Evolutionary conservation across 2,113 vertebrate species (phyloP), one percentile per base, ranked within the genome.

Genomic region (Pangasianodon gigas): DNA sequence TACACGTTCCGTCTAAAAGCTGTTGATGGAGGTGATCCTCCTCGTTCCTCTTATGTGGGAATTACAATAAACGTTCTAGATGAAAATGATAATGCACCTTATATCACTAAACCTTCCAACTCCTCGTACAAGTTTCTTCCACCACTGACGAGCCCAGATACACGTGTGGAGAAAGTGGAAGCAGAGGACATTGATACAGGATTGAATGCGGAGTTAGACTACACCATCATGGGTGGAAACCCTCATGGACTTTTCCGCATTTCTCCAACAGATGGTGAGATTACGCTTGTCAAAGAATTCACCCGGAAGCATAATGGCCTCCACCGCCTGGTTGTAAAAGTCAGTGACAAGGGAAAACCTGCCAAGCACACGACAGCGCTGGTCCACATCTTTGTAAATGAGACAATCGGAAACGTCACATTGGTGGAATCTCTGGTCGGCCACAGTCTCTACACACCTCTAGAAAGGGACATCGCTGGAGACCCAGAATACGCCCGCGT

Each of bases 1-100:
- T 99, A 99, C 90, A 99, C 97, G 9, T 99, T 99, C 94, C 97
- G 97, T 1, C 95, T 99, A 65, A 99, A 98, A 94, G 98, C 98
- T 0, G 96, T 99, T 56, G 98, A 99, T 0, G 94, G 96, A 0
- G 98, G 98, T 0, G 95, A 97, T 58, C 98, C 98, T 0, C 97
- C 98, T 58, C 96, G 98, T 56, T 99, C 98, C 14, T 98, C 98
- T 19, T 99, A 98, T 0, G 98, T 99, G 0, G 98, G 98, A 0
- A 98, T 99, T 89, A 99, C 98, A 58, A 99, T 99, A 94, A 99
- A 99, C 0, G 98, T 99, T 67, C 94, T 99, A 84, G 98, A 99
- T 51, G 98, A 99, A 92, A 99, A 99, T 0, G 98, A 99, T 91
- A 99, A 99, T 0, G 97, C 98, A 0, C 98, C 98, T 1, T 98